phyloP scores from a whole-genome alignment of 2,888 invertebrate genomes.

The Hypselothyrea guttata region DNA sequence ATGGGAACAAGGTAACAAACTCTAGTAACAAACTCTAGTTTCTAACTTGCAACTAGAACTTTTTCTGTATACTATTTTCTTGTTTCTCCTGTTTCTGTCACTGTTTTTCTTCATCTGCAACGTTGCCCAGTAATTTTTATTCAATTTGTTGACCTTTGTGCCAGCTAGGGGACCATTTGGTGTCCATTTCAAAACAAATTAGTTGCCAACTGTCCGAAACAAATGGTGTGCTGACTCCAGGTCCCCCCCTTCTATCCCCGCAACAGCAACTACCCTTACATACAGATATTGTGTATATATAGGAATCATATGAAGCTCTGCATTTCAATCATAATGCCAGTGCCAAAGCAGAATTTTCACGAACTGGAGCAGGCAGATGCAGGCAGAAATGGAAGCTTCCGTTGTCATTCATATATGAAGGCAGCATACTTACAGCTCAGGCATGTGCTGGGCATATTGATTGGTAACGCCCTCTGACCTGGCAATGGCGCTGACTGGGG shows the following conservation, averaged over 20 bases:
- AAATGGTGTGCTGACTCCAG: constrained; percentile 55
- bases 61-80: too few relatives aligned
- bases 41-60: too few relatives aligned
- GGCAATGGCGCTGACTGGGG: neutral
- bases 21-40: too few relatives aligned
- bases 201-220: constrained; percentile 75
- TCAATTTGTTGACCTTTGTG: constrained; percentile 62
- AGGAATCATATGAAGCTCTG: constrained; percentile 53
- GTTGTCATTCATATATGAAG: constrained; percentile 12
- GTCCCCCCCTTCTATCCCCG: too few relatives aligned
- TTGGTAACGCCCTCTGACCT: constrained; percentile 5
- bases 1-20: too few relatives aligned
- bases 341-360: constrained; percentile 11
- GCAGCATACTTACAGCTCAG: constrained; percentile 1
- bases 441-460: constrained; percentile 22
- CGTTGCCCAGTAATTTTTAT: constrained; percentile 32
- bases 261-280: neutral
- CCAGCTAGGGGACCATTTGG: constrained; percentile 16
- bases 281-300: neutral
- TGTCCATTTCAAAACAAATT: constrained; percentile 62
- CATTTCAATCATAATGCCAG: constrained; percentile 60
- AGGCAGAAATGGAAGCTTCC: neutral
- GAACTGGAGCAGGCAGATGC: neutral
- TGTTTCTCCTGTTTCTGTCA: neutral
- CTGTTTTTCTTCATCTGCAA: neutral